Base-by-base conservation (phyloP, 2,113 vertebrate species). In the Elaphurus davidianus region DNA sequence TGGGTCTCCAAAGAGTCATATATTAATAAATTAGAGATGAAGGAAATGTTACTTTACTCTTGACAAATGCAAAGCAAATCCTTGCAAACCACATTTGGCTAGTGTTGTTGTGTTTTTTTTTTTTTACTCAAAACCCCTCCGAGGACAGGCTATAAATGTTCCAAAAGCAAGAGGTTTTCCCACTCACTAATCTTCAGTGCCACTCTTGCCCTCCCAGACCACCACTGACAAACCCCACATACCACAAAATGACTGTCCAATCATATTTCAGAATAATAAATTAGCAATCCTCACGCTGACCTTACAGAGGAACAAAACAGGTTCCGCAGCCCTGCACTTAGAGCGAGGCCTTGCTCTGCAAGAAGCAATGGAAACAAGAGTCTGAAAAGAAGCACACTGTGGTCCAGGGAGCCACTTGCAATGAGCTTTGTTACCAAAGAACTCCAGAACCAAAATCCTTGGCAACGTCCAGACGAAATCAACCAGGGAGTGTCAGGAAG, bases 1-100 rank as follows among this genome's bases (percentile, higher is more conserved):
- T 15, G n/a, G 85, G 87, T 79, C 36, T 96, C 67, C 88, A 43
- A 96, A 93, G 74, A 88, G 78, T 89, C 88, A 62, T 8, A 92
- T 43, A 13, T 27, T 76, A 43, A 76, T 88, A 79, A 95, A 91
- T 59, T 83, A 96, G 89, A 97, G 90, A 60, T 79, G 76, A 95
- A 89, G 47, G 93, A 90, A 76, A 71, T 27, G 25, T 92, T 91
- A 62, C 62, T 43, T 92, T 94, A 64, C 28, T 83, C 36, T 91
- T 89, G 50, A 98, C 57, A 92, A 91, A 85, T 86, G 60, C 7
- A 93, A 84, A 84, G 87, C 9, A 50, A 59, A 95, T 60, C 55
- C 47, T 90, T 76, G 21, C 10, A 89, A 94, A 87, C 33, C 74
- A 82, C 74, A 45, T 47, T 86, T 0, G 0, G 57, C 10, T 54